Evolutionary conservation across 2,113 vertebrate genomes (phyloP), one percentile per base, ranked within the genome.

Genomic region (Chaenogobius annularis): DNA sequence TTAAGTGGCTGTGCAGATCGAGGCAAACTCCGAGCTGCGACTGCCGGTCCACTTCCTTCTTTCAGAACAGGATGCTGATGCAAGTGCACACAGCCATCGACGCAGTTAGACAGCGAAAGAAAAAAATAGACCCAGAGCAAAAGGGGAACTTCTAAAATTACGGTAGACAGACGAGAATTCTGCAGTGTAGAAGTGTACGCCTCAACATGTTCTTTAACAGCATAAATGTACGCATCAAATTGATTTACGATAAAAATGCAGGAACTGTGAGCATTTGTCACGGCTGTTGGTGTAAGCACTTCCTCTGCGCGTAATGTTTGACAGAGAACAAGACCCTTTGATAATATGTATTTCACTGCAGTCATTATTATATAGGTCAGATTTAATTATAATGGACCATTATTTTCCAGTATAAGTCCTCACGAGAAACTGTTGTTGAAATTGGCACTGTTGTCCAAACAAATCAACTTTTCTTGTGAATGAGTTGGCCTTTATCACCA

Each of bases 21-120:
- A 68, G n/a, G 64, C 37, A 37, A 46, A 66, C 70, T 63, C 46
- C 54, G 76, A 79, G 78, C 55, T 50, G 74, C 79, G 0, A 0
- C 78, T 77, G 0, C 0, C 82, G 64, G 54, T 58, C 69, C 20
- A 86, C 93, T 96, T 96, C 94, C 95, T 94, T 23, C 68, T 94
- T 94, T 88, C 90, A 83, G 93, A 94, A 95, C 95, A 95, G 95
- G 95, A 96, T 95, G 94, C 88, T 80, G 80, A 86, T 50, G 59
- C 31, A 71, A 78, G 72, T 65, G 75, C 76, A 80, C 83, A 75
- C 56, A 70, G 59, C 66, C 69, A 50, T 54, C 62, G 68, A n/a
- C 46, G 73, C 50, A 70, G 86, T 88, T 84, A 55, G 67, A 85
- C 61, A 66, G 46, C 23, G 79, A 14, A 81, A 61, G 17, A 20